Conservation (phyloP, 1,140 invertebrate genomes). For the Drosophila kohkoa region DNA sequence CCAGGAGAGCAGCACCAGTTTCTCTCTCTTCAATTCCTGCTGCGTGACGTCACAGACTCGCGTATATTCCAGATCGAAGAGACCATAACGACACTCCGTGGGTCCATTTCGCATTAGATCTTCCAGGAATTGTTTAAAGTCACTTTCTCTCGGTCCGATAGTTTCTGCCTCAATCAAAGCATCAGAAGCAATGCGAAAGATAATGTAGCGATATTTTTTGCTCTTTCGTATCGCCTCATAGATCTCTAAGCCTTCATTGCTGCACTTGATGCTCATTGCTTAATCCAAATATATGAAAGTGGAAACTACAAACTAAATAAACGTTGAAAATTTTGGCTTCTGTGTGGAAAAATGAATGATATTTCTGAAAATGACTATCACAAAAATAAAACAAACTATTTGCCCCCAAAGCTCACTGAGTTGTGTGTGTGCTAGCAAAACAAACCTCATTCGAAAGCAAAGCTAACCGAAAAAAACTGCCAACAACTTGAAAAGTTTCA, state of each 20-base stretch:
- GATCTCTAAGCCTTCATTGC: background rate
- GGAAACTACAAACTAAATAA: background rate
- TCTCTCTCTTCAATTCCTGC: slow-evolving; percentile 15
- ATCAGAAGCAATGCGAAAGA: slow-evolving; percentile 25
- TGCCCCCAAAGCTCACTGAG: slow-evolving; percentile 50
- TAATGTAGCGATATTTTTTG: slow-evolving; percentile 40
- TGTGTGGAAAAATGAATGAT: background rate
- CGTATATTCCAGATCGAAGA: slow-evolving; percentile 41
- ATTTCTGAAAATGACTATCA: slow-evolving; percentile 28
- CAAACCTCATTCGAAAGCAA: slow-evolving; percentile 46
- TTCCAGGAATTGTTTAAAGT: slow-evolving; percentile 25
- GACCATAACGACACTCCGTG: slow-evolving; percentile 30
- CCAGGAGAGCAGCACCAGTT: slow-evolving; percentile 36
- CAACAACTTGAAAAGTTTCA: slow-evolving; percentile 43
- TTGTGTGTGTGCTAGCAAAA: slow-evolving; percentile 33
- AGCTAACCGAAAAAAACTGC: slow-evolving; percentile 48
- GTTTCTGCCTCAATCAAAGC: slow-evolving; percentile 19
- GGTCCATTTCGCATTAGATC: slow-evolving; percentile 31
- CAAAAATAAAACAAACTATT: slow-evolving; percentile 52
- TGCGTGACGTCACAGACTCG: slow-evolving; percentile 25
- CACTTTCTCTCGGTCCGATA: slow-evolving; percentile 17
- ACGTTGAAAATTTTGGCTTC: background rate
- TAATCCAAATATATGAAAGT: slow-evolving; percentile 12
- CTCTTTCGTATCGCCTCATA: slow-evolving; percentile 28
- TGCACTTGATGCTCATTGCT: slow-evolving; percentile 29